Percentiles rank a stretch among this genome's conserved stretches.
phyloP scores from a whole-genome alignment of 2,113 vertebrate genomes.

The Ptilonorhynchus violaceus region DNA sequence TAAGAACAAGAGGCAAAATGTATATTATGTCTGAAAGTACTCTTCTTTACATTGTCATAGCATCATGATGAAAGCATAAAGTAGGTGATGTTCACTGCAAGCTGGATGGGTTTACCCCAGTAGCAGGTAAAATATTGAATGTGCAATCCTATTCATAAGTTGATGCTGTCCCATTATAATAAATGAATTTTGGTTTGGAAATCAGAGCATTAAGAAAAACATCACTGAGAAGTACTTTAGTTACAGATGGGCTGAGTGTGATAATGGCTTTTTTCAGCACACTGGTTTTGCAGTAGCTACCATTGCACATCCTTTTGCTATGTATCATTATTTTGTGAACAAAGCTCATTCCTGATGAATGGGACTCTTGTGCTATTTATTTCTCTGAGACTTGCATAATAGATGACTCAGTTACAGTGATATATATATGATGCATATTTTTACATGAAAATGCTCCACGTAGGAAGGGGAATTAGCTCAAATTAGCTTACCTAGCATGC shows the following conservation, averaged over 20 bases:
- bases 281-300: background rate
- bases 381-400: conserved; percentile 18
- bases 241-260: background rate
- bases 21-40: background rate
- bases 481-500: conserved; percentile 73
- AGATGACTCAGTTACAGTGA: background rate
- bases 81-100: background rate
- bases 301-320: conserved; percentile 1
- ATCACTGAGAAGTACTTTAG: background rate
- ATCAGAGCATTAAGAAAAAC: background rate
- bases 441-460: background rate
- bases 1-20: background rate
- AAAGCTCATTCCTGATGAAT: conserved; percentile 9
- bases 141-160: background rate
- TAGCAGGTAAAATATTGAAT: background rate
- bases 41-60: background rate
- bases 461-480: background rate
- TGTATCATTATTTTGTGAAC: conserved; percentile 1
- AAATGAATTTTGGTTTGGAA: background rate
- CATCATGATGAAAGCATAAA: background rate
- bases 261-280: background rate
- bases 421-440: background rate
- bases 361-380: conserved; percentile 46
- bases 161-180: background rate
- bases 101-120: background rate